These are phyloP conservation scores for Cryptosula pallasiana DNA, from an alignment of 2,888 invertebrate species.

Conservation along the genomic window DNA sequence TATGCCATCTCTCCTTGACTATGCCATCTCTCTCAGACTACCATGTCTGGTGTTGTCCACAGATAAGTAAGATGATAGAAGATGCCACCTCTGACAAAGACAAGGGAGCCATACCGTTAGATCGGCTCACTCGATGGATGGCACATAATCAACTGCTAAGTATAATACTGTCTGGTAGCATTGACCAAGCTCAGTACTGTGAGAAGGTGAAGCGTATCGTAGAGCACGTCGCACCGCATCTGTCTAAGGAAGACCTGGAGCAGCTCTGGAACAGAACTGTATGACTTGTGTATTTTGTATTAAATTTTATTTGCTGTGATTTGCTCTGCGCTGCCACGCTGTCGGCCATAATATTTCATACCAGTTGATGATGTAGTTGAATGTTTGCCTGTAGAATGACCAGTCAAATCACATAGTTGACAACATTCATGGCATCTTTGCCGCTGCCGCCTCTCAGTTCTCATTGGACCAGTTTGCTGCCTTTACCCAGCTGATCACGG, in stretches of 20 bases:
- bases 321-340: too few species aligned
- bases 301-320: too few species aligned
- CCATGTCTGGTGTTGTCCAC: too few species aligned
- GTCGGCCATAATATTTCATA: too few species aligned
- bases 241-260: constrained; percentile 54
- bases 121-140: constrained; percentile 55
- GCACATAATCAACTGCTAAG: constrained; percentile 54
- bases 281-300: too few species aligned
- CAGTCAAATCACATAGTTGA: constrained; percentile 56
- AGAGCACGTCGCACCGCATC: constrained; percentile 55
- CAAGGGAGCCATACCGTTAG: constrained; percentile 43
- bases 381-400: constrained; percentile 46
- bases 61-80: constrained; percentile 54
- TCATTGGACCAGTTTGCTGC: constrained; percentile 53
- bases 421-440: constrained; percentile 57
- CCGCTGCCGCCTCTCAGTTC: constrained; percentile 56
- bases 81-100: constrained; percentile 38
- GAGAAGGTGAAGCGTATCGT: constrained; percentile 57
- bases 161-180: constrained; percentile 55
- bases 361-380: too few species aligned
- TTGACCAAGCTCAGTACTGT: constrained; percentile 58
- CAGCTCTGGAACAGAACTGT: constrained; percentile 58
- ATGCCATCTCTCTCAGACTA: too few species aligned
- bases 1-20: too few species aligned
- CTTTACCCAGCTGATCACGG: constrained; percentile 44